Evolutionary conservation across 2,888 invertebrate genomes (phyloP).

Genomic region (Athalia cordata): DNA sequence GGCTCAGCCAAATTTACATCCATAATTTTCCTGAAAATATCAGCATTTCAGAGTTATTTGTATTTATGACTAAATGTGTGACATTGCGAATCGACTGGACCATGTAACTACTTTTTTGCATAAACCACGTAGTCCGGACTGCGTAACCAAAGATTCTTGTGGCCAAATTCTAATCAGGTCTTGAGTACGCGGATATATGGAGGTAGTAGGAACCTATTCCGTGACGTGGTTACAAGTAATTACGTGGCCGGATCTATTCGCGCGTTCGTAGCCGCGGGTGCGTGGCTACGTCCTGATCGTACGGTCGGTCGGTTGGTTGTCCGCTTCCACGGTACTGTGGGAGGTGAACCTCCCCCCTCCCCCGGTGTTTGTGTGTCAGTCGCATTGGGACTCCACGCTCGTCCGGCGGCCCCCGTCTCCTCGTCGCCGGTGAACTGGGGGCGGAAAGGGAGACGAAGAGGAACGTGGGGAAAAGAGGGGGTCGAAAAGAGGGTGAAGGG

Average conservation of each 20-base stretch:
- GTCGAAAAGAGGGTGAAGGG: background rate
- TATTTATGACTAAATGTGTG: conserved; percentile 14
- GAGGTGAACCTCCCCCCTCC: conserved; percentile 40
- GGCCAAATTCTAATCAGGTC: conserved; percentile 35
- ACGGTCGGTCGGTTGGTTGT: conserved; percentile 32
- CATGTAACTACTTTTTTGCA: conserved; percentile 1
- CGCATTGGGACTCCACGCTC: conserved; percentile 69
- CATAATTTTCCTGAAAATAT: too few relatives aligned
- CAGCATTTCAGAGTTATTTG: too few relatives aligned
- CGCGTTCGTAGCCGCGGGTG: conserved; percentile 41
- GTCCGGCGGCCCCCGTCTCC: conserved; percentile 52
- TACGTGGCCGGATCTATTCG: conserved; percentile 43
- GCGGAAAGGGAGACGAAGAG: conserved; percentile 17
- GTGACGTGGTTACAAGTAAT: conserved; percentile 44
- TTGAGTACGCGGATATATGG: conserved; percentile 12
- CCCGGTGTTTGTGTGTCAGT: conserved; percentile 73
- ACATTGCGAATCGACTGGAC: conserved; percentile 7
- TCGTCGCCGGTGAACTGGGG: conserved; percentile 43
- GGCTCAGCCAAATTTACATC: too few relatives aligned
- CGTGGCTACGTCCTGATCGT: conserved; percentile 41
- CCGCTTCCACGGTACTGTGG: conserved; percentile 34
- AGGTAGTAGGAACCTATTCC: conserved; percentile 32
- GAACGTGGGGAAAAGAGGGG: background rate
- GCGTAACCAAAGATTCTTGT: background rate
- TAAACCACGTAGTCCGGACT: background rate